Evolutionary conservation across 1,140 invertebrate species (phyloP).

Genomic region (Polypedilum vanderplanki): DNA sequence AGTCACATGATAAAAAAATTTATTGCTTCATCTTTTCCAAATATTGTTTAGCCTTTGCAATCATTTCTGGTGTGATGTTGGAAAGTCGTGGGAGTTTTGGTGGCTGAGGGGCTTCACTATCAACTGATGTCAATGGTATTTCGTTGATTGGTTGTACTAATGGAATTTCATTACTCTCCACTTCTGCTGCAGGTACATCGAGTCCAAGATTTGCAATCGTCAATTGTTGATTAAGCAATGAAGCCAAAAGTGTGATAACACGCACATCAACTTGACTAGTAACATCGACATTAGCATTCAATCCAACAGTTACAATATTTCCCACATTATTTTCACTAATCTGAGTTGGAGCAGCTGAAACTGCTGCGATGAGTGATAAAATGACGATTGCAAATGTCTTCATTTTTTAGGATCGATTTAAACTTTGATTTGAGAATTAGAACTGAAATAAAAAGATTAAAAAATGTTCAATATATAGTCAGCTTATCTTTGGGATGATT

Average conservation of each 20-base stretch:
- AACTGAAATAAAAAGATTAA: too few species aligned
- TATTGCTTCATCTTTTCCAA: neutral
- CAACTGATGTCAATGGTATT: neutral
- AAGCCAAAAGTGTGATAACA: neutral
- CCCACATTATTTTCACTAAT: neutral
- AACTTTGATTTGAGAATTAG: too few species aligned
- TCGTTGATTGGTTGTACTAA: neutral
- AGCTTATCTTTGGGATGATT: too few species aligned
- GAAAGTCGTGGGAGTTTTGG: neutral
- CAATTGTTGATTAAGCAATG: neutral
- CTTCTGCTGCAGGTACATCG: neutral
- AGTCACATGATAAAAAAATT: neutral
- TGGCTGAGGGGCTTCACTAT: neutral
- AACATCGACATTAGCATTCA: neutral
- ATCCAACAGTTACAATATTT: neutral
- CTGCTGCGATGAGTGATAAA: neutral
- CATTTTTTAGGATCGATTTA: neutral
- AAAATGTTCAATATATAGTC: too few species aligned
- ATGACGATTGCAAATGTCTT: neutral
- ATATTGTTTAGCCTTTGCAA: neutral
- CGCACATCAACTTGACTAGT: neutral
- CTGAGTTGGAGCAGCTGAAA: neutral
- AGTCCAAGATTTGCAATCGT: neutral
- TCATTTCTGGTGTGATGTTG: constrained; percentile 15
- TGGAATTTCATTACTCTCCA: neutral